Percentiles rank a stretch among this genome's conserved stretches.
These are phyloP conservation scores for Hyles vespertilio DNA, from an alignment of 1,140 invertebrate genomes.

Conservation along the genomic window DNA sequence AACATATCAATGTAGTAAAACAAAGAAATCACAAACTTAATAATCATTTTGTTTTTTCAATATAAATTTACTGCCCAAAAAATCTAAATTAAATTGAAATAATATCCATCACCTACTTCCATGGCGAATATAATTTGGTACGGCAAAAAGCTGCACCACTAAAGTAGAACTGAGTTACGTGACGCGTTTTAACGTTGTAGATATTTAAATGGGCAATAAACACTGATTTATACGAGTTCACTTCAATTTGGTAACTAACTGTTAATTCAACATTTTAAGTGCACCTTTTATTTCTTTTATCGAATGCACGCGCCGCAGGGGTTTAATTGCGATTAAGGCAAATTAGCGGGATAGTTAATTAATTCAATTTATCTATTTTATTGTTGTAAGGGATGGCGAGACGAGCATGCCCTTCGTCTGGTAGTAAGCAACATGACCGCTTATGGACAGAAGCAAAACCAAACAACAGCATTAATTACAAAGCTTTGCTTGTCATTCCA, in stretches of 20 bases:
- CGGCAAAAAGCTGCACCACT: conserved; percentile 21
- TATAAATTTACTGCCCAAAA: too few relatives aligned
- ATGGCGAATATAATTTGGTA: conserved; percentile 19
- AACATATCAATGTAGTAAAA: too few relatives aligned
- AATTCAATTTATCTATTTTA: too few relatives aligned
- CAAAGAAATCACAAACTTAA: too few relatives aligned
- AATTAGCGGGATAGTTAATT: background rate
- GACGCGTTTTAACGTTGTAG: conserved; percentile 30
- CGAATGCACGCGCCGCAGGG: conserved; percentile 16
- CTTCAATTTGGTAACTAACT: conserved; percentile 21
- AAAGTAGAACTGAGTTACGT: conserved; percentile 33
- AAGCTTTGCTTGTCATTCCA: too few relatives aligned
- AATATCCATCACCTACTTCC: conserved; percentile 6
- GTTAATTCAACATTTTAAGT: conserved; percentile 22
- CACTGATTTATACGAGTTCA: conserved; percentile 34
- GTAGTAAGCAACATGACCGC: too few relatives aligned
- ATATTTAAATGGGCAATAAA: conserved; percentile 43
- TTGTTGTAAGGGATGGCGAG: too few relatives aligned
- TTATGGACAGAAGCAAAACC: too few relatives aligned
- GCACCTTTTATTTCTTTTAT: conserved; percentile 15
- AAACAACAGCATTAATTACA: too few relatives aligned
- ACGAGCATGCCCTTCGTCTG: too few relatives aligned
- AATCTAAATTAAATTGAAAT: background rate
- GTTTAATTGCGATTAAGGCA: background rate
- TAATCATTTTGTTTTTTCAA: too few relatives aligned